Evolutionary conservation across 35 echinoderm and acorn worm genomes (phyloP), one percentile per base, ranked within the genome.

Genomic region (Strongylocentrotus purpuratus): DNA sequence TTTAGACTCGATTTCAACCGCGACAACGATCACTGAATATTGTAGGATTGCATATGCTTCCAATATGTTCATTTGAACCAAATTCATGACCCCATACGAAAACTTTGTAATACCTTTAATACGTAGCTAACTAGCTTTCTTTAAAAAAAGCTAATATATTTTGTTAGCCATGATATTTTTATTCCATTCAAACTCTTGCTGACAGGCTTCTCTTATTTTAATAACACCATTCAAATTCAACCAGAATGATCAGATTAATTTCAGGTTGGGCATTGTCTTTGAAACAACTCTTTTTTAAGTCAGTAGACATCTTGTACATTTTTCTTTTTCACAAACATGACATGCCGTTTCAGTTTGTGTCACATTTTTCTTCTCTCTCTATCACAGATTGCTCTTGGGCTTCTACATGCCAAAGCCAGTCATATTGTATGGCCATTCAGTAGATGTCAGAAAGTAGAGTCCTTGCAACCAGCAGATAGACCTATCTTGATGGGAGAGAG

Each of bases 341-440:
- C 61, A 28, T 70, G 17, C 52, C 17, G 25, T 70, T 28, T 78
- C 52, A 2, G 25, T 70, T 28, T 78, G 28, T 78, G 20, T 55
- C 65, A 71, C 18, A 71, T n/a, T 8, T 28, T 0, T 78, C 28
- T n/a, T 78, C 28, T 94, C 50, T 20, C 95, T 92, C 33, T 25
- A 20, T 95, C 86, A 60, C 59, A 99, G 98, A 96, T 99, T 87
- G 94, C 98, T 45, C 55, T 99, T 52, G 98, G 98, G 3, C 55
- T 99, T 17, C 91, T 99, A 35, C 97, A 97, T 94, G 97, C 98
- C 31, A 97, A 97, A 71, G 98, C 98, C 78, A 96, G 96, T 31
- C 95, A 94, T 87, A 99, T 99, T 45, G 86, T 99, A 11, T 99
- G 98, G 98, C 98, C 98, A 17, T 85, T 52, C 1, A 65, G 96